Percentiles rank a stretch among this genome's conserved stretches.
These are phyloP conservation scores for Trichacis sp. DNA, from an alignment of 2,888 invertebrate species.

Conservation along the genomic window DNA sequence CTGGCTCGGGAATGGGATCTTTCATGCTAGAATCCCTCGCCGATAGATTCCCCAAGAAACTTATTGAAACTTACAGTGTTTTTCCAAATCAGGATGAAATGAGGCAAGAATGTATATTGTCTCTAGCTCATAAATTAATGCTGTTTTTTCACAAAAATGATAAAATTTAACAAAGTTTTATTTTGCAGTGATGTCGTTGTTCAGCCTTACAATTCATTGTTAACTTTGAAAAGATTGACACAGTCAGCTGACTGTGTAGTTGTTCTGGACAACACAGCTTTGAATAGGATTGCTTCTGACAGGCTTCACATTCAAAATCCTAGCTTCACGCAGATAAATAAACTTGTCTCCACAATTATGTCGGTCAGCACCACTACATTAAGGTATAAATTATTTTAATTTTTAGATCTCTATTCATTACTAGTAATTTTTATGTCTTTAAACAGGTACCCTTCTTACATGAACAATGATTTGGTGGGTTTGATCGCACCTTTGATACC, in stretches of 20 bases:
- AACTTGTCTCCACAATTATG: slow-evolving; percentile 98
- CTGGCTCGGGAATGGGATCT: slow-evolving; percentile 99
- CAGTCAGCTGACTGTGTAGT: slow-evolving; percentile 97
- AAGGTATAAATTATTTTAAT: slow-evolving; percentile 70
- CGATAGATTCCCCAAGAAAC: slow-evolving; percentile 96
- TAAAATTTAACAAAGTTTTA: too few species aligned
- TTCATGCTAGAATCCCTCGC: slow-evolving; percentile 90
- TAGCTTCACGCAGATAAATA: slow-evolving; percentile 96
- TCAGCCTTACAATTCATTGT: slow-evolving; percentile 94
- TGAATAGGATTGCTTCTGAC: slow-evolving; percentile 93
- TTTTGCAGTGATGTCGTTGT: slow-evolving; percentile 90
- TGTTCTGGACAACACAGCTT: slow-evolving; percentile 96
- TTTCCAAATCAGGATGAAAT: slow-evolving; percentile 98
- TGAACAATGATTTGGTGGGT: slow-evolving; percentile 98
- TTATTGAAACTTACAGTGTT: slow-evolving; percentile 98
- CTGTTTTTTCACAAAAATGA: slow-evolving; percentile 3
- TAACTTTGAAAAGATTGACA: slow-evolving; percentile 93
- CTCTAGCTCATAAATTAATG: too few species aligned
- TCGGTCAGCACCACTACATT: slow-evolving; percentile 96
- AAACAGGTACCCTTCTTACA: slow-evolving; percentile 91
- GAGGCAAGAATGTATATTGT: slow-evolving; percentile 71
- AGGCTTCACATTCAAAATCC: slow-evolving; percentile 95
- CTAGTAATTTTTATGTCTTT: too few species aligned
- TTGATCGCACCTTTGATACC: slow-evolving; percentile 96
- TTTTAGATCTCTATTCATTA: slow-evolving; percentile 1